Percentiles rank a stretch among this genome's conserved stretches.
phyloP scores from a whole-genome alignment of 2,113 vertebrate species.

The Pelobates fuscus region DNA sequence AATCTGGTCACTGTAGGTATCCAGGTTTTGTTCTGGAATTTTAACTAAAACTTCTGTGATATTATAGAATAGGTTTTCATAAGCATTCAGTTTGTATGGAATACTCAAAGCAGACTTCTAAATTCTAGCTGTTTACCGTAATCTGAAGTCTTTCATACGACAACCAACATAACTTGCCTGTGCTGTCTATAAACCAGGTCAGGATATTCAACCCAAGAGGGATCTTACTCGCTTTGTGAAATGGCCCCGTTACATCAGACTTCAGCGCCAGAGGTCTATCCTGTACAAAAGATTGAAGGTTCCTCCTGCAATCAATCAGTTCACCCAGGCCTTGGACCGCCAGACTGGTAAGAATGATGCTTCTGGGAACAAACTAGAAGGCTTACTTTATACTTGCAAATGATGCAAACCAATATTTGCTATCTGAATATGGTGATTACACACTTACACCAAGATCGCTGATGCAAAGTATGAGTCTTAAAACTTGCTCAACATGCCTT shows the following conservation, averaged over 20 bases:
- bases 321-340: slow-evolving; percentile 93
- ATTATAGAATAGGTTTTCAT: too few species aligned
- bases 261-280: slow-evolving; percentile 93
- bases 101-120: too few species aligned
- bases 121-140: too few species aligned
- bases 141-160: too few species aligned
- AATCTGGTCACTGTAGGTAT: too few species aligned
- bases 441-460: slow-evolving; percentile 76
- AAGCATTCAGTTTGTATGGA: too few species aligned
- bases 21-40: too few species aligned
- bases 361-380: too few species aligned
- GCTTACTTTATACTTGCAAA: slow-evolving; percentile 48
- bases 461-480: slow-evolving; percentile 58
- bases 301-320: slow-evolving; percentile 96
- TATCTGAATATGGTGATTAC: slow-evolving; percentile 61
- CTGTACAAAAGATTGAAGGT: slow-evolving; percentile 97
- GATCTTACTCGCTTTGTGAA: slow-evolving; percentile 96
- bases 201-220: slow-evolving; percentile 97
- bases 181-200: too few species aligned
- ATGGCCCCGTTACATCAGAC: slow-evolving; percentile 93
- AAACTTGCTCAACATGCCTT: background rate
- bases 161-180: too few species aligned
- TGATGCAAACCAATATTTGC: slow-evolving; percentile 66
- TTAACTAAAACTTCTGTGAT: too few species aligned
- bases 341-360: slow-evolving; percentile 79